A percentile compares a stretch with the other conserved stretches of the same genome.
These are phyloP conservation scores for Cephalopachus bancanus DNA, from an alignment of 2,797 vertebrate species.

Conservation along the genomic window DNA sequence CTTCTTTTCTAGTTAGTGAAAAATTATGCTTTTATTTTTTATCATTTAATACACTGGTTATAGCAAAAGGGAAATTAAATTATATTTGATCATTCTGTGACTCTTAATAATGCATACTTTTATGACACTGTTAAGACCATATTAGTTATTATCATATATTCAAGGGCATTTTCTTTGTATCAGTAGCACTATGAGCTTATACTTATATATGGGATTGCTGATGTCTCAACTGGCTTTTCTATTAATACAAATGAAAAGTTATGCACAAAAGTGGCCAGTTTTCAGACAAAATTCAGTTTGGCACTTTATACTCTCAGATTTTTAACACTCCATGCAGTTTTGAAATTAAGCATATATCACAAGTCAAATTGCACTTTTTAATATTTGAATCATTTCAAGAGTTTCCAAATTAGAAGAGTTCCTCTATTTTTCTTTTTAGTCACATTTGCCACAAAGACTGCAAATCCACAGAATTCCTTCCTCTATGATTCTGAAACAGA, in stretches of 20 bases:
- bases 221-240: background rate
- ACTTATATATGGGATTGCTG: background rate
- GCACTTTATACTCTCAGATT: slow-evolving; percentile 41
- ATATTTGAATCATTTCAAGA: slow-evolving; percentile 62
- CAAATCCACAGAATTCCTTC: slow-evolving; percentile 40
- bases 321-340: slow-evolving; percentile 53
- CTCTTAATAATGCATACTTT: slow-evolving; percentile 12
- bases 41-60: slow-evolving; percentile 5
- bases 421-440: slow-evolving; percentile 48
- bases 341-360: slow-evolving; percentile 48
- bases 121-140: background rate
- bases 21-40: background rate
- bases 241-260: background rate
- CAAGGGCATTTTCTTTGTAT: background rate
- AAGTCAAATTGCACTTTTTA: slow-evolving; percentile 67
- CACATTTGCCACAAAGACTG: slow-evolving; percentile 66
- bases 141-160: background rate
- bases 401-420: slow-evolving; percentile 66
- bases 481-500: slow-evolving; percentile 78
- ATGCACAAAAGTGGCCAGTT: background rate
- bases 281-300: slow-evolving; percentile 25
- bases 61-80: background rate
- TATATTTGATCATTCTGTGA: slow-evolving; percentile 31
- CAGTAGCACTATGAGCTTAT: background rate
- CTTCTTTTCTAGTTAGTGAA: slow-evolving; percentile 5